Evolutionary conservation across 92 coral and sea anemone species (phyloP), one percentile per base, ranked within the genome.

Genomic region (Bergia puertoricense): DNA sequence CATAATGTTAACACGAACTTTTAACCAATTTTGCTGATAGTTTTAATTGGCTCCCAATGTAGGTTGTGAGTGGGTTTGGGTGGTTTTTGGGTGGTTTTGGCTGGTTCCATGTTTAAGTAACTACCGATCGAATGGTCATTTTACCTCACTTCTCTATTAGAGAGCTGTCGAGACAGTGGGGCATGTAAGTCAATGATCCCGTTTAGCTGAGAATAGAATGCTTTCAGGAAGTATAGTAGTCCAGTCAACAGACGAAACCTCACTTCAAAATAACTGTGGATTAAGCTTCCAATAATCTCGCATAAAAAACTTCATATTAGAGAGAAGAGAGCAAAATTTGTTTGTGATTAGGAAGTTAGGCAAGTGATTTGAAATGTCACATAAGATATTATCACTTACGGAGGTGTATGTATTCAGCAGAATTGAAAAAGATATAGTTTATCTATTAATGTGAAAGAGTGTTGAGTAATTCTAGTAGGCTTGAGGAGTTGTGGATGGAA

Each of bases 111-210:
- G 73, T 67, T 74, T 30, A 2, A 74, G 77, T 74, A 74, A 74
- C 77, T 74, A 74, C 77, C 73, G 73, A 67, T 67, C 73, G 73
- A 67, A 67, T 67, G 73, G 73, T 67, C 73, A 67, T 67, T 67
- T 74, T 74, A 74, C 78, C 78, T 74, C 78, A 74, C 78, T 74
- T 74, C 78, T 74, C 45, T 74, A 74, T 74, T 74, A 74, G 78
- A 74, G 78, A 74, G 78, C 78, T 74, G 78, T 74, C 78, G 36
- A 74, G 78, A 67, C 73, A 67, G n/a, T 67, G 73, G 73, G 73
- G 73, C 37, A 67, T 67, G 73, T 67, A 67, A 67, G 56, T 50
- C 73, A 9, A 18, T 67, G 73, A 23, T 67, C 37, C 37, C 73
- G 37, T 67, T 67, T 67, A 67, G 73, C 73, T 67, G 73, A 6